Percentiles rank a stretch among this genome's conserved stretches.
Conservation (phyloP, 35 echinoderm and acorn worm species). For the Heliocidaris erythrogramma region DNA sequence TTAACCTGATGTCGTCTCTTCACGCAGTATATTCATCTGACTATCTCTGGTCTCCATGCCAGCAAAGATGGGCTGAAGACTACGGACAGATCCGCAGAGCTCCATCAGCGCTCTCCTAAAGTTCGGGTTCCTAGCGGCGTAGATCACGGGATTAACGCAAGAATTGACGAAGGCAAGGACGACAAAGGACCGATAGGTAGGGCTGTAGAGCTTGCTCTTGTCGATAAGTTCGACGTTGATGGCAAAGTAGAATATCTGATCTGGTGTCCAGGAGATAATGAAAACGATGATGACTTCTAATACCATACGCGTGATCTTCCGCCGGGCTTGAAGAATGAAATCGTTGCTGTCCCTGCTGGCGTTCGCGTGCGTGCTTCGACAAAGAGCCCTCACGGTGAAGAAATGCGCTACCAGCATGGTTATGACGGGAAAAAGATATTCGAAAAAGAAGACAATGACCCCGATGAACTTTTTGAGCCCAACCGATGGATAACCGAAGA, state of each 20-base stretch:
- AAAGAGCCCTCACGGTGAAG: slow-evolving; percentile 23
- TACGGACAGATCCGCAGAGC: background rate
- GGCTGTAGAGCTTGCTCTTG: slow-evolving; percentile 2
- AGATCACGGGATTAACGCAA: slow-evolving; percentile 80
- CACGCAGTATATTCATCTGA: background rate
- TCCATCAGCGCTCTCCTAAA: slow-evolving; percentile 30
- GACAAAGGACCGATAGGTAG: slow-evolving; percentile 52
- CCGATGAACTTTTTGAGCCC: slow-evolving; percentile 25
- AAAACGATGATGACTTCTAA: slow-evolving; percentile 69
- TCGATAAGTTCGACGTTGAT: slow-evolving; percentile 56
- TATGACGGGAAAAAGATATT: slow-evolving; percentile 58
- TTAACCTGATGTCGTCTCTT: background rate
- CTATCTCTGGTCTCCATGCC: background rate
- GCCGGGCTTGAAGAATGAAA: background rate
- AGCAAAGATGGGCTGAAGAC: background rate
- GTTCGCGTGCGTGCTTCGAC: background rate
- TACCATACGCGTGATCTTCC: slow-evolving; percentile 63
- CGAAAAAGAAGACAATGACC: slow-evolving; percentile 56
- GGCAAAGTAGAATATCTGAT: slow-evolving; percentile 56
- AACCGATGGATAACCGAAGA: background rate
- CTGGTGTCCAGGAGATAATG: slow-evolving; percentile 80
- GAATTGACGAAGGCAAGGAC: slow-evolving; percentile 75
- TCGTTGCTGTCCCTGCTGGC: background rate
- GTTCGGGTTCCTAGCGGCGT: slow-evolving; percentile 62
- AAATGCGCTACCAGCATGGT: slow-evolving; percentile 61